Conservation (phyloP, 2,113 vertebrate genomes). For the Connochaetes taurinus region DNA sequence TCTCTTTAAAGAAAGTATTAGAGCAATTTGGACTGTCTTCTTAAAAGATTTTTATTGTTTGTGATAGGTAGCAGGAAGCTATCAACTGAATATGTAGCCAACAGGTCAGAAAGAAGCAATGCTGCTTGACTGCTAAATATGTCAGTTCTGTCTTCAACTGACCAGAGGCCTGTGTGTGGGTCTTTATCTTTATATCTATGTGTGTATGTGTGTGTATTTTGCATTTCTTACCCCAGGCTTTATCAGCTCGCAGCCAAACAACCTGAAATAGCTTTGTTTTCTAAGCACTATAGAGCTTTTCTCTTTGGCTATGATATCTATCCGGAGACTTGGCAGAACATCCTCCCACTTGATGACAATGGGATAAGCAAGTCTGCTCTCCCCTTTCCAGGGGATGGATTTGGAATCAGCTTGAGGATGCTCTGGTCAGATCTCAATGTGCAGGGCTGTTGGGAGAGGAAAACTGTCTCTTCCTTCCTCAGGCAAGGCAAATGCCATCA, state of each 20-base stretch:
- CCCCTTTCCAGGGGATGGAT: constrained; percentile 26
- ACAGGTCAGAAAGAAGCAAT: constrained; percentile 72
- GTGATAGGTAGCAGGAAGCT: constrained; percentile 61
- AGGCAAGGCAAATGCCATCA: constrained; percentile 60
- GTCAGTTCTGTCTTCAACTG: constrained; percentile 50
- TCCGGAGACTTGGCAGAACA: constrained; percentile 44
- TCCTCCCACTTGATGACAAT: constrained; percentile 12
- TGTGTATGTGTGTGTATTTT: background rate
- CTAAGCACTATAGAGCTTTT: constrained; percentile 12
- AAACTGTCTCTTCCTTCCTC: constrained; percentile 63
- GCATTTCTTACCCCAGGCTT: constrained; percentile 42
- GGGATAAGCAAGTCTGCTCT: background rate
- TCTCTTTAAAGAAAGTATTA: constrained; percentile 75
- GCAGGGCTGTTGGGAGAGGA: constrained; percentile 51
- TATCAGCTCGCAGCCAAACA: constrained; percentile 60
- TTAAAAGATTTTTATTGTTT: constrained; percentile 77
- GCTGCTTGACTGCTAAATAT: constrained; percentile 66
- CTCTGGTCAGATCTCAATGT: constrained; percentile 47
- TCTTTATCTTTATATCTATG: background rate
- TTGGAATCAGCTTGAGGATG: constrained; percentile 43
- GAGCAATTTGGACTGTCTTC: constrained; percentile 72
- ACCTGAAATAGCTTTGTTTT: constrained; percentile 64
- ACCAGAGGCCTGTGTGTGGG: background rate
- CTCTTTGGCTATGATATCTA: constrained; percentile 37
- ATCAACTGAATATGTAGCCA: constrained; percentile 72